Conservation (phyloP, 1,140 invertebrate genomes). For the Lepidurus packardi region DNA sequence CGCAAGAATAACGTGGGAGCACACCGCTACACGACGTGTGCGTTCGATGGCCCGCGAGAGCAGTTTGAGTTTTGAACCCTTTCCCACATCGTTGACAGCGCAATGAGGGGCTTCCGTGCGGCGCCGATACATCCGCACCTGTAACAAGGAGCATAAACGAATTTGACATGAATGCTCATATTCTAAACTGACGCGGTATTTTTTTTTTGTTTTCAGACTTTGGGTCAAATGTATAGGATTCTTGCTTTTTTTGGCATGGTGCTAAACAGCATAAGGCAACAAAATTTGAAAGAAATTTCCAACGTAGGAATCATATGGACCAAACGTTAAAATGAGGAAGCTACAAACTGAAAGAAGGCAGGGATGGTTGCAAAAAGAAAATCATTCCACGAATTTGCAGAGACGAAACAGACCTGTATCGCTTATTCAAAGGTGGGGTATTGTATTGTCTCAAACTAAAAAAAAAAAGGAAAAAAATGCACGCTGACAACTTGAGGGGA, state of each 20-base stretch:
- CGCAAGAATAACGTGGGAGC: not conserved
- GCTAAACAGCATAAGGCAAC: not conserved
- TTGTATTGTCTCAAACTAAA: conserved; percentile 10
- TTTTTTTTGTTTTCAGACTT: not conserved
- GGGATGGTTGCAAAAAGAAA: not conserved
- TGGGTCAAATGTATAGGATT: not conserved
- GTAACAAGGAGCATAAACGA: conserved; percentile 21
- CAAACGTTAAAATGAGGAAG: not conserved
- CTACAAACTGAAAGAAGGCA: not conserved
- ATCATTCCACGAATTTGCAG: conserved; percentile 1
- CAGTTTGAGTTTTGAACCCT: not conserved
- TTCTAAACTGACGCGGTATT: not conserved
- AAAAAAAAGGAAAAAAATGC: not conserved
- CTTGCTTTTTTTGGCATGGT: not conserved
- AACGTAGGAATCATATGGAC: not conserved
- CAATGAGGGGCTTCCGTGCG: conserved; percentile 11
- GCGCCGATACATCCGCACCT: conserved; percentile 6
- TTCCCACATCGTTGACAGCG: conserved; percentile 13
- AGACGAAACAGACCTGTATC: not conserved
- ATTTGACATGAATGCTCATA: not conserved
- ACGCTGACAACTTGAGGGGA: not conserved
- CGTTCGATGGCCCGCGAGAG: conserved; percentile 12
- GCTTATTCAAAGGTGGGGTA: conserved; percentile 10
- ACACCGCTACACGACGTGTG: not conserved
- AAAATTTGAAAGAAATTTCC: not conserved